Evolutionary conservation across 1,140 invertebrate species (phyloP).

Genomic region (Pararge aegeria): DNA sequence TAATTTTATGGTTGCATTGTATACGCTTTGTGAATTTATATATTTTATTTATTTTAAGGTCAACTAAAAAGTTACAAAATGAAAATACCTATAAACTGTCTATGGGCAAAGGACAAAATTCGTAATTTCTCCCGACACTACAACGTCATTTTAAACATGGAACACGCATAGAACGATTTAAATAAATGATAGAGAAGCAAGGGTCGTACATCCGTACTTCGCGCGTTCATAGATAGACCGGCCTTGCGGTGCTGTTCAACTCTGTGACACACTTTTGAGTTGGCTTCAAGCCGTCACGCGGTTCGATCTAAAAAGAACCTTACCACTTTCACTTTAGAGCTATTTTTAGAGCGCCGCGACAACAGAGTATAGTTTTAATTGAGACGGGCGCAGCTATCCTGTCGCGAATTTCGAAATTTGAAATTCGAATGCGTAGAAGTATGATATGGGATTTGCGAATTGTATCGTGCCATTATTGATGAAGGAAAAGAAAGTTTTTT

Average conservation of each 20-base stretch:
- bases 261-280: slow-evolving; percentile 76
- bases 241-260: slow-evolving; percentile 74
- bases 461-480: slow-evolving; percentile 3
- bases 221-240: slow-evolving; percentile 69
- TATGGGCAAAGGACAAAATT: too few species aligned
- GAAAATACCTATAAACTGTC: too few species aligned
- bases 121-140: too few species aligned
- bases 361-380: slow-evolving; percentile 63
- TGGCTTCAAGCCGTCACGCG: slow-evolving; percentile 61
- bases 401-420: slow-evolving; percentile 72
- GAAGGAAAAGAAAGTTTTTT: not conserved
- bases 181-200: slow-evolving; percentile 50
- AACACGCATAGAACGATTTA: slow-evolving; percentile 37
- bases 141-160: slow-evolving; percentile 33
- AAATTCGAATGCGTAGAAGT: slow-evolving; percentile 39
- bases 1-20: too few species aligned
- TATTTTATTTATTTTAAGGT: too few species aligned
- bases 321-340: slow-evolving; percentile 39
- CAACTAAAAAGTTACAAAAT: too few species aligned
- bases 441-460: slow-evolving; percentile 28
- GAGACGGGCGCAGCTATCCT: slow-evolving; percentile 66
- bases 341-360: slow-evolving; percentile 30
- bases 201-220: slow-evolving; percentile 68
- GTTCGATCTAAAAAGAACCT: slow-evolving; percentile 43
- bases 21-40: too few species aligned